Base-by-base conservation (phyloP, 2,797 vertebrate genomes). In the Silurus aristotelis region DNA sequence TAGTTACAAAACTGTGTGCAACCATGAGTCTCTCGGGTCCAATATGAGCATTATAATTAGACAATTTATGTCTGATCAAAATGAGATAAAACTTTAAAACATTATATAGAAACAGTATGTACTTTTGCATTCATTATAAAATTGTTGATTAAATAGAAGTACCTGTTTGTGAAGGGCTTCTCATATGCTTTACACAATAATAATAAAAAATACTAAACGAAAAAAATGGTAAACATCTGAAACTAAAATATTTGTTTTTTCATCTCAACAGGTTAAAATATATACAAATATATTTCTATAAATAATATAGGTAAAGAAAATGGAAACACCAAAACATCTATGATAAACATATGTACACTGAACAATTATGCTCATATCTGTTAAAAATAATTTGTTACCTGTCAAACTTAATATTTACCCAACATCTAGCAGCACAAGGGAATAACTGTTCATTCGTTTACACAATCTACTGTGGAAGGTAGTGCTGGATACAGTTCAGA, bases 391-490 rank as follows among this genome's bases (percentile, higher is more conserved):
- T 70, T 43, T 86, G 83, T 87, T 83, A 85, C 78, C 83, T 22
- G 79, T 82, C 70, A 84, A 85, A 63, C 82, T 88, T 87, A 80
- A 76, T 84, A 87, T 83, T 83, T 70, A 86, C 77, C 77, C 87
- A 84, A 90, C 86, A 88, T 90, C 91, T 95, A 95, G 95, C 95
- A 96, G 95, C 94, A 95, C 89, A 92, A 89, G 88, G 87, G 52
- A 73, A 91, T 87, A 86, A 89, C 89, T 91, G 91, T 91, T 92
- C 55, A 85, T 90, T 80, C 87, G 82, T 89, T 88, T 87, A 89
- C 83, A 90, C 80, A 73, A 82, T 87, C 85, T 84, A 81, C 60
- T 87, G 43, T 67, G 86, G 83, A 87, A 67, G 83, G 85, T 87
- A 88, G 86, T 89, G 68, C 80, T 66, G 58, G 84, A 87, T 78